Base-by-base conservation (phyloP, 1,140 invertebrate genomes). In the Philotrypesis tridentata region DNA sequence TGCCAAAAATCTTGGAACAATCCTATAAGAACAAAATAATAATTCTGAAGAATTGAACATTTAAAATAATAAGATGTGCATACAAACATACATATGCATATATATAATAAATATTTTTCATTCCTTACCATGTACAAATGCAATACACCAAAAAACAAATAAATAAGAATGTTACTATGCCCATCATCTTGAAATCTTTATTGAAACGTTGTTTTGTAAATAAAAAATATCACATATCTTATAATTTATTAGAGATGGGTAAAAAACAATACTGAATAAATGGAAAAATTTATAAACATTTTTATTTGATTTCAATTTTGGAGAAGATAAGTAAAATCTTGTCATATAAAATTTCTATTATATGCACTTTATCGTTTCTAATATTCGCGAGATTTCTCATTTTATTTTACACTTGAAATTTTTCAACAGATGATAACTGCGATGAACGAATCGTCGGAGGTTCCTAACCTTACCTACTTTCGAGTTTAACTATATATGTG, bases 1-100 rank as follows among this genome's bases (percentile, higher is more conserved):
- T 88, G 94, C 93, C 76, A 95, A 86, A n/a, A 94, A 84, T 88
- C 92, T 93, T 83, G 95, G 95, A 61, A 96, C 85, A 37, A 95
- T 86, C 93, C 95, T 96, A 83, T 86, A 82, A 67, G 83, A 27
- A 27, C 23, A 60, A 55, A 60, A 55, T 23, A 79, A 79, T 63
- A 55, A 55, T 72, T 25, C 12, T 48, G 25, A 78, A 77, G 25
- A 80, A 81, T 67, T 55, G 67, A 29, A 43, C 79, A 82, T 71
- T 60, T 0, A 14, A 9, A 43, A 43, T 5, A 43, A 43, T 43
- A 43, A 14, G 12, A 43, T 14, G n/a, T n/a, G n/a, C n/a, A n/a
- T n/a, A n/a, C n/a, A n/a, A n/a, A n/a, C n/a, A n/a, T n/a, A n/a
- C n/a, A n/a, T n/a, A n/a, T n/a, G n/a, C n/a, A n/a, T n/a, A n/a